Percentiles rank a stretch among this genome's conserved stretches.
Evolutionary conservation across 2,797 vertebrate genomes (phyloP).

Genomic region (Cetoscarus ocellatus): DNA sequence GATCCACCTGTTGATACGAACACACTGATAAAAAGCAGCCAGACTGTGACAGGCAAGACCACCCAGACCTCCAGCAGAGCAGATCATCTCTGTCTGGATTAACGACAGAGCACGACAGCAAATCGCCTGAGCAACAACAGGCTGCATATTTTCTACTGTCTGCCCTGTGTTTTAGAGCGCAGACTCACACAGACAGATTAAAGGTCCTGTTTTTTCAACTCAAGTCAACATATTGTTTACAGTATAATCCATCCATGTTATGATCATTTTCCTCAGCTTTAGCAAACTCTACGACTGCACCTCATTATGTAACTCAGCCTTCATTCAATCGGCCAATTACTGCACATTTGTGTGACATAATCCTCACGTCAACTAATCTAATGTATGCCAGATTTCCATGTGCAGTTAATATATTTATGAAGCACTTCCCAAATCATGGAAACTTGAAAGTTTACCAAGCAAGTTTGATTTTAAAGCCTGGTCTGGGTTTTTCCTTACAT

Average conservation of each 20-base stretch:
- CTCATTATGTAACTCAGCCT: constrained; percentile 4
- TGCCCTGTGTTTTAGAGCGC: constrained; percentile 9
- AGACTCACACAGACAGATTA: constrained; percentile 12
- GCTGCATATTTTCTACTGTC: not conserved
- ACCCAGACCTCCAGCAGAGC: constrained; percentile 27
- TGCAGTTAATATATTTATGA: constrained; percentile 22
- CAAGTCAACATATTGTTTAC: constrained; percentile 14
- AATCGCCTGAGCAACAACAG: constrained; percentile 29
- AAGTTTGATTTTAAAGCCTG: constrained; percentile 1
- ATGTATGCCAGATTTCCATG: constrained; percentile 21
- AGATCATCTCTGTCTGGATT: constrained; percentile 24
- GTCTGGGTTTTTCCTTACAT: constrained; percentile 9
- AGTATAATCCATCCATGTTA: constrained; percentile 6
- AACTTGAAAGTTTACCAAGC: constrained; percentile 36
- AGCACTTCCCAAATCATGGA: constrained; percentile 27
- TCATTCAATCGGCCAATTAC: constrained; percentile 5
- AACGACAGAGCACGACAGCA: constrained; percentile 24
- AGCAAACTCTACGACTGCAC: not conserved
- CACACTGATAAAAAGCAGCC: not conserved
- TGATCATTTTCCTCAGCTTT: constrained; percentile 9
- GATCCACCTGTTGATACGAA: not conserved
- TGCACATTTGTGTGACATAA: not conserved
- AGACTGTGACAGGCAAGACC: constrained; percentile 4
- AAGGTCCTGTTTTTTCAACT: constrained; percentile 8
- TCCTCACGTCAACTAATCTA: not conserved